Base-by-base conservation (phyloP, 2,113 vertebrate species). In the Calyptomena viridis region DNA sequence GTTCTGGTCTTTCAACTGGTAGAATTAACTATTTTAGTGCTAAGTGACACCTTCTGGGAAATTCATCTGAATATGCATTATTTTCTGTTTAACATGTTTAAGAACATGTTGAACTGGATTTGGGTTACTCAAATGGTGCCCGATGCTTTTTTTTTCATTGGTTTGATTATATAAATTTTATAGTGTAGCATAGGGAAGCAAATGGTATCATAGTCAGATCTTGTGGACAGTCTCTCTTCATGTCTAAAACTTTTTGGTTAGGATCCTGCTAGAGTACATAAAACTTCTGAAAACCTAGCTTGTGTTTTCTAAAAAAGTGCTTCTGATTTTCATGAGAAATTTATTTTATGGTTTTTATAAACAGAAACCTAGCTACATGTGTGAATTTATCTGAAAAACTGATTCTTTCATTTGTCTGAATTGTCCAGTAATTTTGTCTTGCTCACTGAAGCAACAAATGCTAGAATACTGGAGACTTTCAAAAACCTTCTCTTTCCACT, bases 1-100 rank as follows among this genome's bases (percentile, higher is more conserved):
- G 97, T 97, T 95, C 95, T 96, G 73, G 84, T 95, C 86, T 97
- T 98, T 97, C 90, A 97, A 8, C 85, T 95, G 71, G 90, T 93
- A 30, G 85, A 97, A 96, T 97, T 69, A 97, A 93, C 92, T 96
- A 95, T 92, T 97, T 97, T 89, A 84, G 86, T 95, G 72, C 80
- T 96, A 98, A 97, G 96, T 77, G 17, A 89, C 56, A n/a, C n/a
- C n/a, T 91, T 56, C 53, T 97, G 95, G 86, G 84, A 98, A 96
- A 90, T 95, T 50, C 12, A 63, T 69, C 64, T 87, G 60, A 97
- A 94, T 68, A 95, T 89, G 76, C 46, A 62, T 94, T 94, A 62
- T 91, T 81, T 89, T 69, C 35, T 93, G 14, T 88, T 94, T 69
- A 60, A 52, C 6, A 1, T 62, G n/a, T 79, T 46, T 82, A 72